phyloP scores from a whole-genome alignment of 1,140 invertebrate species.

The Macrobrachium rosenbergii region DNA sequence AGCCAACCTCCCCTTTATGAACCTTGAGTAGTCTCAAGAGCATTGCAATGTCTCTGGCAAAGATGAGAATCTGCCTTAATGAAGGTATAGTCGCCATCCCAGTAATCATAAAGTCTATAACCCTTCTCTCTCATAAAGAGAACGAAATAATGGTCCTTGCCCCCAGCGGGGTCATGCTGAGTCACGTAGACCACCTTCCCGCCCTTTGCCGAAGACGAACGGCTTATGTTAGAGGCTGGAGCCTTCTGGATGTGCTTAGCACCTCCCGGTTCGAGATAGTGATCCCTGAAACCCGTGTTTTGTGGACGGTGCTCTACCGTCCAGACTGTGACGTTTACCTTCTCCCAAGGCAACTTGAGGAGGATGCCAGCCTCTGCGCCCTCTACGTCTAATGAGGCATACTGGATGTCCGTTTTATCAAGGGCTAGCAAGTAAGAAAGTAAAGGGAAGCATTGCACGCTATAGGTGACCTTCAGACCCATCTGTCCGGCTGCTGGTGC shows the following conservation, averaged over 20 bases:
- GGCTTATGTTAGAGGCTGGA: too few species aligned
- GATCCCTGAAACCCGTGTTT: not conserved
- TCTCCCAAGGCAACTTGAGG: slow-evolving; percentile 68
- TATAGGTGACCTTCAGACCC: slow-evolving; percentile 1
- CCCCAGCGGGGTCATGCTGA: slow-evolving; percentile 30
- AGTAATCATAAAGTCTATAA: slow-evolving; percentile 50
- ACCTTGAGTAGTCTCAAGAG: too few species aligned
- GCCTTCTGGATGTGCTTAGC: too few species aligned
- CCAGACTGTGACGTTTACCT: slow-evolving; percentile 64
- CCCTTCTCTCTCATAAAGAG: slow-evolving; percentile 45
- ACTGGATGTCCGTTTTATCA: slow-evolving; percentile 68
- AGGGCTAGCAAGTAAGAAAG: slow-evolving; percentile 68
- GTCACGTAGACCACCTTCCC: slow-evolving; percentile 29
- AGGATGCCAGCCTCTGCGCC: slow-evolving; percentile 69
- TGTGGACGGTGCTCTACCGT: slow-evolving; percentile 32
- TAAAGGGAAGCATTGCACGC: slow-evolving; percentile 69
- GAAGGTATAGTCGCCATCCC: slow-evolving; percentile 57
- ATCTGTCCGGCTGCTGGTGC: slow-evolving; percentile 31
- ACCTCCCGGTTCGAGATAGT: not conserved
- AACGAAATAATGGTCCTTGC: slow-evolving; percentile 40
- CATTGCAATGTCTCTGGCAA: slow-evolving; percentile 37
- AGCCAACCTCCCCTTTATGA: too few species aligned
- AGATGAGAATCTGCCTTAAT: slow-evolving; percentile 30
- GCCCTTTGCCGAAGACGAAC: not conserved
- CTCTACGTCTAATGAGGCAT: slow-evolving; percentile 70